These are phyloP conservation scores for Zonotrichia leucophrys DNA, from an alignment of 2,113 vertebrate genomes.

Conservation along the genomic window DNA sequence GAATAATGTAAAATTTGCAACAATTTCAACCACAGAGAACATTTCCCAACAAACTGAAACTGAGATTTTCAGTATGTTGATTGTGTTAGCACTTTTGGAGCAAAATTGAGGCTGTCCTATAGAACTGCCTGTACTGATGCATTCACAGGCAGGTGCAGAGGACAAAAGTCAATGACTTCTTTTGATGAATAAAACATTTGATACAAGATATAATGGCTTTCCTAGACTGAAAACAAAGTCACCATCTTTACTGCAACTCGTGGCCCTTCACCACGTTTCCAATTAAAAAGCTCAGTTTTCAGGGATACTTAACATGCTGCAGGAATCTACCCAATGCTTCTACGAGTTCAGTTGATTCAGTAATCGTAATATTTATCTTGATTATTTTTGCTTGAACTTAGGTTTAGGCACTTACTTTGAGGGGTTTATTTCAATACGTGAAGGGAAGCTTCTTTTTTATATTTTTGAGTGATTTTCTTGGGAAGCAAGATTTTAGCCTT, in stretches of 20 bases:
- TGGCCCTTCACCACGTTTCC: accelerated
- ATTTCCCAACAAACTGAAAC: not conserved
- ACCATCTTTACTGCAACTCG: not conserved
- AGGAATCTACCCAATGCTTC: not conserved
- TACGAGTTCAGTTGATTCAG: not conserved
- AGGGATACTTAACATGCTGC: not conserved
- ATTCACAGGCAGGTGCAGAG: not conserved
- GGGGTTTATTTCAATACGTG: not conserved
- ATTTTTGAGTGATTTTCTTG: not conserved
- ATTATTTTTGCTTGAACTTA: not conserved
- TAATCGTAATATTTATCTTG: not conserved
- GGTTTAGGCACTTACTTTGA: not conserved
- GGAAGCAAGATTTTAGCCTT: not conserved
- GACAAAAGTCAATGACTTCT: not conserved
- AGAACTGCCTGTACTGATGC: slow-evolving; percentile 5
- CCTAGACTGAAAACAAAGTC: not conserved
- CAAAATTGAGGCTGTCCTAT: not conserved
- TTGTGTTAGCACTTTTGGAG: not conserved
- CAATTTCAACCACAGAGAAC: not conserved
- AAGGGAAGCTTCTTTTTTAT: not conserved
- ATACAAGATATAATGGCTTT: not conserved
- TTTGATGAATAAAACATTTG: slow-evolving; percentile 14
- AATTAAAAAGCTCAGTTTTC: not conserved
- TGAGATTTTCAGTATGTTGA: not conserved
- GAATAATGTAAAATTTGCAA: not conserved